These are phyloP conservation scores for Zeus faber DNA, from an alignment of 2,113 vertebrate species.

Conservation along the genomic window DNA sequence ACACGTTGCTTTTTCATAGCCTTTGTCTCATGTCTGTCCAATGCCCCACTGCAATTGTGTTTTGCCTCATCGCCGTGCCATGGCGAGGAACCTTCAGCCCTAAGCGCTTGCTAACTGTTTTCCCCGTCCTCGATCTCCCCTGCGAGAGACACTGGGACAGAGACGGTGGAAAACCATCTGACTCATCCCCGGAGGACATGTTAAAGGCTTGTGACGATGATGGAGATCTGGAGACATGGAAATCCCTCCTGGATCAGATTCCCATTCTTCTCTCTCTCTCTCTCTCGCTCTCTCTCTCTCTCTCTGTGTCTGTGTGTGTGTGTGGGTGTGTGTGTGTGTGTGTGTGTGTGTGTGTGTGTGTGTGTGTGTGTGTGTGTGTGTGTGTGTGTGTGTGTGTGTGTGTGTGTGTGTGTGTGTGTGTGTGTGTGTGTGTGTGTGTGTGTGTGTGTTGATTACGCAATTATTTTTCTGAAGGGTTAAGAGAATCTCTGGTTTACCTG, in stretches of 20 bases:
- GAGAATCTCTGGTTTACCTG: no score
- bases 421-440: conserved; percentile 7
- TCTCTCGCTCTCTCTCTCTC: no score
- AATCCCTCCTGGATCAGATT: conserved; percentile 36
- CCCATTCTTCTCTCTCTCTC: no score
- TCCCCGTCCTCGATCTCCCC: conserved; percentile 11
- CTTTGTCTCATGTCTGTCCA: conserved; percentile 32
- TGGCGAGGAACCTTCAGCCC: conserved; percentile 10
- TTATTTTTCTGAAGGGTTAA: no score
- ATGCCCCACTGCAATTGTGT: conserved; percentile 6
- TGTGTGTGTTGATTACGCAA: neutral
- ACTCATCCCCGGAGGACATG: conserved; percentile 26
- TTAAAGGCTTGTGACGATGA: conserved; percentile 9
- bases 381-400: neutral
- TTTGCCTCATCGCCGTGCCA: conserved; percentile 1
- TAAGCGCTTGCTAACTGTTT: conserved; percentile 5
- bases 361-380: neutral
- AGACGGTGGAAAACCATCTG: conserved; percentile 36
- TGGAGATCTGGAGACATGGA: conserved; percentile 40
- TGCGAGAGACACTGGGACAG: conserved; percentile 13
- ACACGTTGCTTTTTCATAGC: conserved; percentile 5
- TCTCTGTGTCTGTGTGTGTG: conserved; percentile 5
- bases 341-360: conserved; percentile 1
- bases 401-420: neutral
- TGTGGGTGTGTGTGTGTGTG: neutral